These are phyloP conservation scores for Cheilosia soror DNA, from an alignment of 2,888 invertebrate species.

Conservation along the genomic window DNA sequence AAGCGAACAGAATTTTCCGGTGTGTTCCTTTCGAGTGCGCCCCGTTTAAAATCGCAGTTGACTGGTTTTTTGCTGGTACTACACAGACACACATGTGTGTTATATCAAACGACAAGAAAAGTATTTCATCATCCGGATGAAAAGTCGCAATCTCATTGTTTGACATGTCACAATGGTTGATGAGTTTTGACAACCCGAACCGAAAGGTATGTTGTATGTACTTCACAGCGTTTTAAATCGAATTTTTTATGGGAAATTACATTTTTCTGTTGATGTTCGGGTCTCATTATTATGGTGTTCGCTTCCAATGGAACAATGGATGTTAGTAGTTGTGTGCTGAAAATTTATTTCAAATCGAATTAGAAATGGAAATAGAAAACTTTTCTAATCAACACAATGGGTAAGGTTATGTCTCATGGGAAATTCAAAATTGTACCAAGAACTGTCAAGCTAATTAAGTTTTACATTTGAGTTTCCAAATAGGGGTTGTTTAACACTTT, in stretches of 20 bases:
- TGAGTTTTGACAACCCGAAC: conserved; percentile 72
- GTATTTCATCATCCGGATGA: conserved; percentile 43
- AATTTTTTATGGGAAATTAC: conserved; percentile 71
- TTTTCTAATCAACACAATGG: conserved; percentile 63
- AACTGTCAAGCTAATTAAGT: conserved; percentile 39
- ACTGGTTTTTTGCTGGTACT: conserved; percentile 34
- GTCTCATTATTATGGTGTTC: neutral
- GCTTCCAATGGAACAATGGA: neutral
- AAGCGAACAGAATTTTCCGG: conserved; percentile 57
- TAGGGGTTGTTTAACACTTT: neutral
- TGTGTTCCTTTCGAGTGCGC: conserved; percentile 48
- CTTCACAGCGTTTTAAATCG: conserved; percentile 52
- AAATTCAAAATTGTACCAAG: conserved; percentile 44
- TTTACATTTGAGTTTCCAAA: conserved; percentile 14
- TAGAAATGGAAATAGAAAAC: conserved; percentile 49
- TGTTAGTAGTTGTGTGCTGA: neutral
- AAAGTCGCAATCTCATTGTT: conserved; percentile 67
- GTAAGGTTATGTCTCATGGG: conserved; percentile 42
- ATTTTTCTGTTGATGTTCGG: conserved; percentile 28
- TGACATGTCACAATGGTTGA: conserved; percentile 70
- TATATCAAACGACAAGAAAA: conserved; percentile 25
- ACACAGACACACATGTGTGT: neutral
- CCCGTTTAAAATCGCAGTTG: conserved; percentile 16
- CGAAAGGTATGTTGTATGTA: neutral
- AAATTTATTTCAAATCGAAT: conserved; percentile 1